phyloP scores from a whole-genome alignment of 2,113 vertebrate species.

The Zosterops borbonicus region DNA sequence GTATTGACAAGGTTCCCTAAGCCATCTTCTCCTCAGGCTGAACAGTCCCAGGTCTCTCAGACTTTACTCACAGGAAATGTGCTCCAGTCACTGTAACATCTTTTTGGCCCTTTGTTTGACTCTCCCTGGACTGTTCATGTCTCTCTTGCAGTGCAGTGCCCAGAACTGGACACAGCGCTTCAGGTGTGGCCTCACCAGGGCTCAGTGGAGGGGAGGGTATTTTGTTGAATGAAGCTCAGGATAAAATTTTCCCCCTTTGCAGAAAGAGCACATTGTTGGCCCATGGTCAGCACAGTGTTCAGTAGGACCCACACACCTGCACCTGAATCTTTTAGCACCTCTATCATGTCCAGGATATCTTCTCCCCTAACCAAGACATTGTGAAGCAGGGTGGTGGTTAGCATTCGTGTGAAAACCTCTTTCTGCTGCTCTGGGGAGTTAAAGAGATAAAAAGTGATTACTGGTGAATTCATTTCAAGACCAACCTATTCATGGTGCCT shows the following conservation, averaged over 20 bases:
- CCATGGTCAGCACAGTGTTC: too few species aligned
- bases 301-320: background rate
- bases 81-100: background rate
- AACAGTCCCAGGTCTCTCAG: background rate
- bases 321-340: background rate
- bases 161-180: background rate
- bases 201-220: background rate
- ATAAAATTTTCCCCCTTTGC: background rate
- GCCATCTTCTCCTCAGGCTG: background rate
- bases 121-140: background rate
- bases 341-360: background rate
- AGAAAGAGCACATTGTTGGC: too few species aligned
- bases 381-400: background rate
- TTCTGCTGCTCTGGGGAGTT: background rate
- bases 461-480: background rate
- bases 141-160: background rate
- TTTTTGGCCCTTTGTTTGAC: background rate
- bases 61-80: too few species aligned
- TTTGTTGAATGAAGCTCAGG: background rate
- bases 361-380: background rate
- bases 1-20: accelerated
- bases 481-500: background rate
- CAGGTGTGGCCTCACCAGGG: background rate
- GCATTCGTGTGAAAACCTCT: background rate
- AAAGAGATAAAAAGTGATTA: background rate